Evolutionary conservation across 1,140 invertebrate species (phyloP).

Genomic region (Colletes gigas): DNA sequence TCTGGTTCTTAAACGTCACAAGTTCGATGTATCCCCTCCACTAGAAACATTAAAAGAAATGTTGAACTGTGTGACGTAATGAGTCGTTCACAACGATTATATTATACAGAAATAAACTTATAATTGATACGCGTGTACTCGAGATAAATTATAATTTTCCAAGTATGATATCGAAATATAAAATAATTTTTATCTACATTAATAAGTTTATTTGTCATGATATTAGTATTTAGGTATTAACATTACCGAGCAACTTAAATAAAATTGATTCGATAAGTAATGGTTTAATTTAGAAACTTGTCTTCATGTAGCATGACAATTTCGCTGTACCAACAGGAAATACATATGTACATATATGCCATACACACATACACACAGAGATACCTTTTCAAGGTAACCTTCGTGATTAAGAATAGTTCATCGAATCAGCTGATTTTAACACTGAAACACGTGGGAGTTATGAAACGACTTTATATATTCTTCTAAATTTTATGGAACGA

Average conservation of each 20-base stretch:
- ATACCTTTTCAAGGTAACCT: conserved; percentile 31
- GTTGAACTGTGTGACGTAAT: conserved; percentile 27
- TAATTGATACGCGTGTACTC: not conserved
- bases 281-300: not conserved
- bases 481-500: too few species aligned
- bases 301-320: not conserved
- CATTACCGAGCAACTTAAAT: not conserved
- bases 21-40: conserved; percentile 29
- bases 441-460: not conserved
- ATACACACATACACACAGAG: not conserved
- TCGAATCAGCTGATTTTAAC: conserved; percentile 27
- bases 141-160: not conserved
- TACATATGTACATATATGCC: not conserved
- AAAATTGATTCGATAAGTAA: not conserved
- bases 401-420: conserved; percentile 13
- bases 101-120: not conserved
- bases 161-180: not conserved
- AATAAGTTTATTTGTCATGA: not conserved
- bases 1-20: conserved; percentile 33
- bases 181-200: not conserved
- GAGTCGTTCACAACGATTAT: not conserved
- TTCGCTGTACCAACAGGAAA: not conserved
- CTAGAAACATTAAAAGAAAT: conserved; percentile 6
- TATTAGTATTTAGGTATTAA: not conserved
- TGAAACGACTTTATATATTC: not conserved